These are phyloP conservation scores for Meloidogyne chitwoodi DNA, from an alignment of 1,140 invertebrate species.

Conservation along the genomic window DNA sequence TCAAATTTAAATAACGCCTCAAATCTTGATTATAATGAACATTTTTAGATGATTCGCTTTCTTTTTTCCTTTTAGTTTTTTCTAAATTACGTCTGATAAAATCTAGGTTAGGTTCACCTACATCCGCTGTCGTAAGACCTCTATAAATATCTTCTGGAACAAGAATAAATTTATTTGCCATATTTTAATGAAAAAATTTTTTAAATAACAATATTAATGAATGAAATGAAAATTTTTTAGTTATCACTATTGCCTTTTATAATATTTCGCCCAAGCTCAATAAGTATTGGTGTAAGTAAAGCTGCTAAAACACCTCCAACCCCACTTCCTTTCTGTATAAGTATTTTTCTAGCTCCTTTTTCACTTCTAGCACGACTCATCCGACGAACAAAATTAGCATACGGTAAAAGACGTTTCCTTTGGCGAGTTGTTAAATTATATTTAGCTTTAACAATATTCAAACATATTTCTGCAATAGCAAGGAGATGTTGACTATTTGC, in stretches of 20 bases:
- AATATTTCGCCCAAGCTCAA: neutral
- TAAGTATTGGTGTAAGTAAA: neutral
- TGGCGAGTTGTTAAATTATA: no score
- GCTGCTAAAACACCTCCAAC: neutral
- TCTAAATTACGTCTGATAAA: neutral
- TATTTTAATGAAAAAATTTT: neutral
- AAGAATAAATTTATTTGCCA: conserved; percentile 14
- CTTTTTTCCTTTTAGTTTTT: neutral
- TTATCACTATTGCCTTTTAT: neutral
- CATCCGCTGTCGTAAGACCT: neutral
- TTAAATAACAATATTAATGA: neutral
- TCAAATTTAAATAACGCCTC: neutral
- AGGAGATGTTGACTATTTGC: neutral
- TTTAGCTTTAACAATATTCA: no score
- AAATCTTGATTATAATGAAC: neutral
- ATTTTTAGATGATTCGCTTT: neutral
- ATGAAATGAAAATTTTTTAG: no score
- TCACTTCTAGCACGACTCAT: no score
- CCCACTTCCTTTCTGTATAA: neutral
- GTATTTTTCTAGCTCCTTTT: neutral
- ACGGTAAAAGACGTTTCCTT: no score
- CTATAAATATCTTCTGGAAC: no score
- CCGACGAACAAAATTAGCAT: no score
- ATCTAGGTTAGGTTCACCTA: conserved; percentile 1
- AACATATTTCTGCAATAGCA: no score